These are phyloP conservation scores for Mythimna vitellina DNA, from an alignment of 2,888 invertebrate species.

Conservation along the genomic window DNA sequence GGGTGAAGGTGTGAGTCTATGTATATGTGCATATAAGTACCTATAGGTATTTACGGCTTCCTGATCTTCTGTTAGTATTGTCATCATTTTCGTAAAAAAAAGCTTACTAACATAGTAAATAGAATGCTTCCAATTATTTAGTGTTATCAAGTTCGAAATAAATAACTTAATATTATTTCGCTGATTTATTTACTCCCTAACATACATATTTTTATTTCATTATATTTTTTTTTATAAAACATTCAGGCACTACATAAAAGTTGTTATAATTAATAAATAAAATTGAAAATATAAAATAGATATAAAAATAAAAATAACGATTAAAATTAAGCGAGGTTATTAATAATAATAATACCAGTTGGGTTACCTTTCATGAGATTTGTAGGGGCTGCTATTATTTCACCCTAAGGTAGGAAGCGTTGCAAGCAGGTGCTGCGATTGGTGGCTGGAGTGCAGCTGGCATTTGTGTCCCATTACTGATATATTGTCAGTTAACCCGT, in stretches of 20 bases:
- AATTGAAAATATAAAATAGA: no score
- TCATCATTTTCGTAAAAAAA: background rate
- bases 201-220: background rate
- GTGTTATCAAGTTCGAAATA: background rate
- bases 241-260: no score
- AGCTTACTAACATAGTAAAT: background rate
- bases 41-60: background rate
- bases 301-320: background rate
- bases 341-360: conserved; percentile 22
- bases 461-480: background rate
- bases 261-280: no score
- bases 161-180: background rate
- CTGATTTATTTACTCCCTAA: conserved; percentile 1
- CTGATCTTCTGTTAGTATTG: background rate
- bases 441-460: conserved; percentile 20
- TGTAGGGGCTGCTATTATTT: conserved; percentile 7
- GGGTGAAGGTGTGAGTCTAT: background rate
- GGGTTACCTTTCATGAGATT: background rate
- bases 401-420: conserved; percentile 12
- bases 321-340: background rate
- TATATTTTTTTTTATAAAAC: no score
- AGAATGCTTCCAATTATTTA: background rate
- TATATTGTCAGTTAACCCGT: conserved; percentile 3
- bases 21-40: background rate
- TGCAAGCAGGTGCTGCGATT: conserved; percentile 3